Base-by-base conservation (phyloP, 2,797 vertebrate genomes). In the Gymnoscopelus braueri region DNA sequence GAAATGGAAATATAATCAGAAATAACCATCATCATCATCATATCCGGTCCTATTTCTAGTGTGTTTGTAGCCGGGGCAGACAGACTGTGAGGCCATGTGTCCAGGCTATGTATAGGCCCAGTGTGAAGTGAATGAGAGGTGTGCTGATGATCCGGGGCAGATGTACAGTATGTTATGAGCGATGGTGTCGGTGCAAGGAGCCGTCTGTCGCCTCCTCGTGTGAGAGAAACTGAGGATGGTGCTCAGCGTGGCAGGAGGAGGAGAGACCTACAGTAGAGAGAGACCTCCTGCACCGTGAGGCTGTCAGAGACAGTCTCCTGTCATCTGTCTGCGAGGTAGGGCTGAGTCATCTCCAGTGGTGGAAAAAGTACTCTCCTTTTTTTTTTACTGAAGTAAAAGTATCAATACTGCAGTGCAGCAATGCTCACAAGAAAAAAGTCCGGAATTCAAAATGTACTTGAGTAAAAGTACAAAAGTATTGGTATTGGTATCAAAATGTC, bases 91-190 rank as follows among this genome's bases (percentile, higher is more conserved):
- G 77, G 4, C 5, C 39, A 44, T 44, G 39, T 7, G 2, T 10
- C 7, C 57, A 1, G 58, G 68, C 88, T 93, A 89, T 89, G 76
- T 90, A 82, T 91, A 91, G 89, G 52, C 64, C 32, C 54, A 1
- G 75, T n/a, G 65, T 78, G 71, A 72, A 82, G 80, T 67, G 72
- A 72, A 84, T 52, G 72, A 75, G 79, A 79, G 82, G 79, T 70
- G 66, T 68, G 75, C 60, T 90, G 92, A 92, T 69, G 84, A 70
- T 77, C 82, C 4, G 5, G 67, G 85, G 81, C 92, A 92, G 84
- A 90, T 92, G 91, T 80, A 80, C 26, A 44, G 39, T 44, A 10
- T 44, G 32, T 70, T 72, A 72, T 85, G 83, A 89, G 71, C 58
- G 60, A 78, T 74, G 69, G 84, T 80, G 82, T 84, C 83, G 74